phyloP scores from a whole-genome alignment of 2,113 vertebrate species.

The Fulica atra region DNA sequence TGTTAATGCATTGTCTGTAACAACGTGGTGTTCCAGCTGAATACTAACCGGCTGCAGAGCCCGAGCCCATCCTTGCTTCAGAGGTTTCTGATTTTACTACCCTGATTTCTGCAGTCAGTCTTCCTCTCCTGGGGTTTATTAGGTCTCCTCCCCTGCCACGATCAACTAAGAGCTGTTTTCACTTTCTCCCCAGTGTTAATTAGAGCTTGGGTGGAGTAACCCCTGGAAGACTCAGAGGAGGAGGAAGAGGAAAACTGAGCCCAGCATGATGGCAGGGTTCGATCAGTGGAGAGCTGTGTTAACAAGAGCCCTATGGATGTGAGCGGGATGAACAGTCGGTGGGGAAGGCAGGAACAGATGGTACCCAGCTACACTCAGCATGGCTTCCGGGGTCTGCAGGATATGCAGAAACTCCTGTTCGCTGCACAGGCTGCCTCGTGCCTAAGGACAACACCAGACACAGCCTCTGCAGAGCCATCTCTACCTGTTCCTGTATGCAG shows the following conservation, averaged over 20 bases:
- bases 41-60: conserved; percentile 12
- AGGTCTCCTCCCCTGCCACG: neutral
- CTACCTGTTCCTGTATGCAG: neutral
- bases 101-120: conserved; percentile 7
- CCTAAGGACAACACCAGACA: neutral
- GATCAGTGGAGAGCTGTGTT: conserved; percentile 18
- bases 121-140: conserved; percentile 40
- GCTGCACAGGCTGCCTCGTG: neutral
- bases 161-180: conserved; percentile 42
- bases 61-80: neutral
- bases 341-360: conserved; percentile 43
- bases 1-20: conserved; percentile 52
- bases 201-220: neutral
- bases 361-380: neutral
- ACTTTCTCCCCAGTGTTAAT: conserved; percentile 40
- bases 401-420: neutral
- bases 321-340: neutral
- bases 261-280: neutral
- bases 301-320: conserved; percentile 32
- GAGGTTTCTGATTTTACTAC: conserved; percentile 38
- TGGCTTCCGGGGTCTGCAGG: neutral
- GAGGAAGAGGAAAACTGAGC: conserved; percentile 8
- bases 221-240: neutral
- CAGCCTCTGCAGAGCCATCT: neutral
- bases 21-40: neutral